Evolutionary conservation across 1,140 invertebrate species (phyloP).

Genomic region (Drosophila arizonae): DNA sequence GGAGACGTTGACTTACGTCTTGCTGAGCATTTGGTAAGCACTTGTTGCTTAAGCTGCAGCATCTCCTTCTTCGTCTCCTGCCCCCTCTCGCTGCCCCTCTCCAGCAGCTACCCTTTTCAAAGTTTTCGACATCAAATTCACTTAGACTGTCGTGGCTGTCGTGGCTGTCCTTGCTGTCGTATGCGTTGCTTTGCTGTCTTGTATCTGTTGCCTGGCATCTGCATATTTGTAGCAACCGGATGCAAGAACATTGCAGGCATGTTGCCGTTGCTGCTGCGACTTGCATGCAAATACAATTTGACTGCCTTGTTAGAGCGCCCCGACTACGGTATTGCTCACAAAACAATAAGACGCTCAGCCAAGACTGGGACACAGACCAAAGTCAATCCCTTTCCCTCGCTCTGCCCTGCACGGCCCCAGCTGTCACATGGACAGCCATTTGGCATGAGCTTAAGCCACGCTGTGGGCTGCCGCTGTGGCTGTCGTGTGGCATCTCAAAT

Average conservation of each 20-base stretch:
- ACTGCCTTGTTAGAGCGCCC: slow-evolving; percentile 66
- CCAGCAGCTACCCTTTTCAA: slow-evolving; percentile 65
- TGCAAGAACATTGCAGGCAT: slow-evolving; percentile 66
- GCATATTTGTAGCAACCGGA: slow-evolving; percentile 69
- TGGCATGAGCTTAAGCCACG: slow-evolving; percentile 73
- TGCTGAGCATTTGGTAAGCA: slow-evolving; percentile 67
- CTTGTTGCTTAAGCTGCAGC: slow-evolving; percentile 59
- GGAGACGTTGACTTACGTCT: slow-evolving; percentile 42
- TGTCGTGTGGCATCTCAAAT: slow-evolving; percentile 74
- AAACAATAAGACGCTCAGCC: slow-evolving; percentile 71
- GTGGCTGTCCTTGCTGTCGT: slow-evolving; percentile 73
- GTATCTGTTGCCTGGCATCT: slow-evolving; percentile 67
- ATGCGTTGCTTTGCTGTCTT: slow-evolving; percentile 56
- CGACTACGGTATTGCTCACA: slow-evolving; percentile 45
- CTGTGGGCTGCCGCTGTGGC: slow-evolving; percentile 46
- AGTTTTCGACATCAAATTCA: slow-evolving; percentile 79
- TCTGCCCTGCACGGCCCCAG: background rate
- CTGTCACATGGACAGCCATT: slow-evolving; percentile 76
- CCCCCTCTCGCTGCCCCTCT: background rate
- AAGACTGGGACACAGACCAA: slow-evolving; percentile 18
- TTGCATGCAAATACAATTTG: slow-evolving; percentile 81
- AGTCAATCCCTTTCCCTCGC: slow-evolving; percentile 11
- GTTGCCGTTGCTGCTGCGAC: slow-evolving; percentile 55
- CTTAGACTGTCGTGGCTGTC: slow-evolving; percentile 80
- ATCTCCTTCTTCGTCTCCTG: background rate